Base-by-base conservation (phyloP, 2,113 vertebrate genomes). In the Progne subis region DNA sequence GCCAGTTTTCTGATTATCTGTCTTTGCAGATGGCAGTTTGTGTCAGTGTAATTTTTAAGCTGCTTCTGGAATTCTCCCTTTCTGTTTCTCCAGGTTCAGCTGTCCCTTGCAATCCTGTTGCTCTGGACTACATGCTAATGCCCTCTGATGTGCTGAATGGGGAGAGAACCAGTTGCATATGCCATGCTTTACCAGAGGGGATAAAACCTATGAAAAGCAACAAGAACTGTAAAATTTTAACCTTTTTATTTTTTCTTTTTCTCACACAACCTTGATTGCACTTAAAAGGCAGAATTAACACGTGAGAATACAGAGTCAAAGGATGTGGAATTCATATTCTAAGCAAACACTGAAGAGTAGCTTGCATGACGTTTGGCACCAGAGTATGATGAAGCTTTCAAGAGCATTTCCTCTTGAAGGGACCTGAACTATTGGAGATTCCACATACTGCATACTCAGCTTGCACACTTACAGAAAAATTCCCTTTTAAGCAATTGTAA, bases 131-230 rank as follows among this genome's bases (percentile, higher is more conserved):
- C 61, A 69, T 5, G 2, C 28, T 82, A 87, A 93, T 88, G 46
- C 18, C 32, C 55, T 44, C 25, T 49, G 63, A 88, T 50, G 29
- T 55, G 63, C 59, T 76, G 80, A 24, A 82, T 24, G 43, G n/a
- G 43, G 64, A 77, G 24, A 72, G 50, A 90, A 44, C 19, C 6
- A 9, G 26, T 53, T 90, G 79, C 46, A 74, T 74, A 77, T 61
- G 67, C 39, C 46, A 55, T 61, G 34, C 59, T 74, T 76, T 80
- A 55, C 63, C 57, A 47, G 71, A 90, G 75, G 75, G 79, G 37
- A 90, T 53, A 75, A 93, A 95, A 90, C 49, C 31, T 69, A 52
- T 14, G 25, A 90, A 93, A 93, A 82, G 25, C 63, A 93, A 46
- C 46, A 90, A 43, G 39, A 88, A 82, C 11, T 7, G 41, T 68